Conservation (phyloP, 1,140 invertebrate species). For the Aphelinus certus region DNA sequence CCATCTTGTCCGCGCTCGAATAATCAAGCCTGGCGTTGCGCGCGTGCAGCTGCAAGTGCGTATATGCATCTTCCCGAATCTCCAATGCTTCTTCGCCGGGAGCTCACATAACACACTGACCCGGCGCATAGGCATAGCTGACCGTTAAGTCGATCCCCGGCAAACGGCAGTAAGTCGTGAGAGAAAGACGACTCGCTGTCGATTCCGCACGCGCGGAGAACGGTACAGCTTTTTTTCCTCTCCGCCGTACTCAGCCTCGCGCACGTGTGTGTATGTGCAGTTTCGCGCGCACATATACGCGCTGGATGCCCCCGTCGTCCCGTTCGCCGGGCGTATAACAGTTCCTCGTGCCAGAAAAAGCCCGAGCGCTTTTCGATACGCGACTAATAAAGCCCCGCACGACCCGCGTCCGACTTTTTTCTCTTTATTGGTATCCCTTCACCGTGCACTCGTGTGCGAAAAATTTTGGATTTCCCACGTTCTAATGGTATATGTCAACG, state of each 20-base stretch:
- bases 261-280: neutral
- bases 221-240: conserved; percentile 24
- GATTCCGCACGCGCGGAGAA: conserved; percentile 7
- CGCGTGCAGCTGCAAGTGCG: no score
- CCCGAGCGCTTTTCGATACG: conserved; percentile 17
- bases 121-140: no score
- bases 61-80: no score
- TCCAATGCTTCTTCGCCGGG: no score
- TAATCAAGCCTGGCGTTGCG: no score
- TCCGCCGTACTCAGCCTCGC: neutral
- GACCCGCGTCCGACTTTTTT: neutral
- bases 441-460: neutral
- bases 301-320: neutral
- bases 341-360: conserved; percentile 30
- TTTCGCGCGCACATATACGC: conserved; percentile 3
- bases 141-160: no score
- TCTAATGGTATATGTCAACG: no score
- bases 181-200: neutral
- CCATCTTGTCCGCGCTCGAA: no score
- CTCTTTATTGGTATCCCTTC: neutral
- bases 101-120: no score
- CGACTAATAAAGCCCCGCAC: conserved; percentile 6
- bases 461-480: no score
- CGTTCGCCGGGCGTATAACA: conserved; percentile 19
- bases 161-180: no score